phyloP scores from a whole-genome alignment of 2,888 invertebrate genomes.

The Drosophila melanosoma region DNA sequence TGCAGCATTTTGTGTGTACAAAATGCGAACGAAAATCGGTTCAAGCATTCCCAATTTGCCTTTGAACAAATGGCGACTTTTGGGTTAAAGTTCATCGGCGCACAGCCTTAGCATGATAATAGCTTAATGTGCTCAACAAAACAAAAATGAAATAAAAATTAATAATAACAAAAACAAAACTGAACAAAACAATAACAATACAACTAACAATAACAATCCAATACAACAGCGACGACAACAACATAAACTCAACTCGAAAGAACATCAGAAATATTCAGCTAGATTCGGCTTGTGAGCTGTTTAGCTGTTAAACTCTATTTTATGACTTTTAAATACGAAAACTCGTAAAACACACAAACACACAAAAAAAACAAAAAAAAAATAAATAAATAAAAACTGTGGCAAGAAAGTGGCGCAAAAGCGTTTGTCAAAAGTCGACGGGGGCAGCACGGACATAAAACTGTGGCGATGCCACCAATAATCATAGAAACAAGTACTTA shows the following conservation, averaged over 20 bases:
- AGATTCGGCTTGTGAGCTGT: slow-evolving; percentile 43
- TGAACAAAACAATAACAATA: slow-evolving; percentile 32
- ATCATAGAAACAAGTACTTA: slow-evolving; percentile 68
- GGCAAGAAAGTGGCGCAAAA: slow-evolving; percentile 5
- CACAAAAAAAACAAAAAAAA: neutral
- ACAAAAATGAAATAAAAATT: slow-evolving; percentile 2
- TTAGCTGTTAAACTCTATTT: slow-evolving; percentile 72
- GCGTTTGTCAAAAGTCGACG: too few species aligned
- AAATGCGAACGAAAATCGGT: slow-evolving; percentile 9
- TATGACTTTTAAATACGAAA: slow-evolving; percentile 74
- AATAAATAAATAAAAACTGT: slow-evolving; percentile 24
- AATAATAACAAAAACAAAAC: neutral
- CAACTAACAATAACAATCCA: slow-evolving; percentile 47
- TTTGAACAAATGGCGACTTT: slow-evolving; percentile 4
- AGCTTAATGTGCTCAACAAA: slow-evolving; percentile 45
- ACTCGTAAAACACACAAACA: slow-evolving; percentile 52
- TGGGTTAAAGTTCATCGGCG: slow-evolving; percentile 49
- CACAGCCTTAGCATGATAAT: slow-evolving; percentile 45
- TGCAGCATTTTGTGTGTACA: slow-evolving; percentile 32
- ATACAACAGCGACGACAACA: slow-evolving; percentile 35
- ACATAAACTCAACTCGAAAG: slow-evolving; percentile 1
- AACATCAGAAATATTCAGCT: slow-evolving; percentile 34
- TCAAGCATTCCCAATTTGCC: slow-evolving; percentile 10
- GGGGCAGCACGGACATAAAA: slow-evolving; percentile 55
- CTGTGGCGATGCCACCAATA: slow-evolving; percentile 45